These are phyloP conservation scores for Scotopteryx bipunctaria DNA, from an alignment of 2,888 invertebrate genomes.

Conservation along the genomic window DNA sequence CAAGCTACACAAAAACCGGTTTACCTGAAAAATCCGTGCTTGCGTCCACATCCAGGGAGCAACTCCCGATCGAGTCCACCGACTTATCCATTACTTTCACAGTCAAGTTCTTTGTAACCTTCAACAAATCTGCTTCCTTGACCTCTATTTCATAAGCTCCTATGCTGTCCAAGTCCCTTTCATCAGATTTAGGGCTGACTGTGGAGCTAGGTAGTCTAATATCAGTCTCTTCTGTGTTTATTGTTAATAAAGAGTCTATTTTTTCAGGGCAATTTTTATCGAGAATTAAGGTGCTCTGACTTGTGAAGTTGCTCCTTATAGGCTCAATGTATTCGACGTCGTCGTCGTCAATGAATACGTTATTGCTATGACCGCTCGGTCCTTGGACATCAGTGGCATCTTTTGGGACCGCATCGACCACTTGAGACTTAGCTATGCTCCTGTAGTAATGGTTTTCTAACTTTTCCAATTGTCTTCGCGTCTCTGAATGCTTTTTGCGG, in stretches of 20 bases:
- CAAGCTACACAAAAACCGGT: constrained; percentile 49
- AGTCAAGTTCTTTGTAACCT: constrained; percentile 65
- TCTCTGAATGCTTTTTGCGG: constrained; percentile 73
- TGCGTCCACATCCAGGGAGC: constrained; percentile 93
- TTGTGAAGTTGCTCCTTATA: constrained; percentile 76
- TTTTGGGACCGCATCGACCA: constrained; percentile 74
- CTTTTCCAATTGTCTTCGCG: constrained; percentile 75
- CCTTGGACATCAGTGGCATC: constrained; percentile 74
- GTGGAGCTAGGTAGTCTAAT: constrained; percentile 75
- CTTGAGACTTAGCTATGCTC: constrained; percentile 66
- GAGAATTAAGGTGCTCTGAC: constrained; percentile 76
- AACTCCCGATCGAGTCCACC: constrained; percentile 93
- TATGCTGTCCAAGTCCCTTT: constrained; percentile 71
- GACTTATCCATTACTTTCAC: constrained; percentile 88
- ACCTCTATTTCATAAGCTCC: constrained; percentile 77
- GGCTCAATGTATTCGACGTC: constrained; percentile 81
- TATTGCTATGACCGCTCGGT: constrained; percentile 69
- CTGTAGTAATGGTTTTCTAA: constrained; percentile 77
- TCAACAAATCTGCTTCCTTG: constrained; percentile 70
- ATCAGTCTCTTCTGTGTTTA: constrained; percentile 75
- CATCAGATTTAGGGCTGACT: constrained; percentile 67
- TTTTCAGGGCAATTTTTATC: constrained; percentile 68
- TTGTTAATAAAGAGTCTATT: constrained; percentile 68
- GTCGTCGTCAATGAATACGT: constrained; percentile 65
- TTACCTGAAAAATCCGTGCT: constrained; percentile 90